Conservation (phyloP, 2,888 invertebrate species). For the Eudemis profundana region DNA sequence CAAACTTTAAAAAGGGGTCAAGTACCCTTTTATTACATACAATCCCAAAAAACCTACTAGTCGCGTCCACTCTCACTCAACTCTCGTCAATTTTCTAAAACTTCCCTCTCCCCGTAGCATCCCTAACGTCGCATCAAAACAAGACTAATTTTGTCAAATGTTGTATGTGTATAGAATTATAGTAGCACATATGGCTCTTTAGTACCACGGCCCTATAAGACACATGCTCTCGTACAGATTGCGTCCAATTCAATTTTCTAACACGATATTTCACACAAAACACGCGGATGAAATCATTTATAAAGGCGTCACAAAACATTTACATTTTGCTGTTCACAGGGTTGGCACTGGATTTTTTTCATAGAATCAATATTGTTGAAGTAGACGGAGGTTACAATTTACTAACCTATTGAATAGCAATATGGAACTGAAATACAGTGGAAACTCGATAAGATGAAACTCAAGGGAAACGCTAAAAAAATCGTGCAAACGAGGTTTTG, state of each 20-base stretch:
- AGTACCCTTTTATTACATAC: too few species aligned
- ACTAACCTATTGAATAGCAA: too few species aligned
- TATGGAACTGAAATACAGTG: too few species aligned
- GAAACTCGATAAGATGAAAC: too few species aligned
- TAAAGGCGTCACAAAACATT: conserved; percentile 78
- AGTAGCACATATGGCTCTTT: conserved; percentile 2
- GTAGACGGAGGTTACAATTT: too few species aligned
- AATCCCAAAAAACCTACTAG: too few species aligned
- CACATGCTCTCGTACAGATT: conserved; percentile 66
- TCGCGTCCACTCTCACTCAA: conserved; percentile 15
- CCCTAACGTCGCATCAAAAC: conserved; percentile 25
- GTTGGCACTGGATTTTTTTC: conserved; percentile 38
- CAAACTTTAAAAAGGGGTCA: too few species aligned
- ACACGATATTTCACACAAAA: conserved; percentile 81
- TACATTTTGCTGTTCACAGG: conserved; percentile 58
- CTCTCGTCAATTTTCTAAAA: conserved; percentile 26
- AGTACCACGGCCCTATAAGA: conserved; percentile 8
- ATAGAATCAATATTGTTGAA: not conserved
- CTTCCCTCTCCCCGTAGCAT: conserved; percentile 10
- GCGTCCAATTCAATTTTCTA: conserved; percentile 80
- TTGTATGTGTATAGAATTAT: conserved; percentile 9
- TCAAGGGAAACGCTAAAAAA: too few species aligned
- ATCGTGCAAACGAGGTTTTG: too few species aligned
- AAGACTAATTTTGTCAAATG: not conserved
- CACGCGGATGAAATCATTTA: conserved; percentile 79